Evolutionary conservation across 2,888 invertebrate genomes (phyloP), one percentile per base, ranked within the genome.

Genomic region (Crematogaster levior): DNA sequence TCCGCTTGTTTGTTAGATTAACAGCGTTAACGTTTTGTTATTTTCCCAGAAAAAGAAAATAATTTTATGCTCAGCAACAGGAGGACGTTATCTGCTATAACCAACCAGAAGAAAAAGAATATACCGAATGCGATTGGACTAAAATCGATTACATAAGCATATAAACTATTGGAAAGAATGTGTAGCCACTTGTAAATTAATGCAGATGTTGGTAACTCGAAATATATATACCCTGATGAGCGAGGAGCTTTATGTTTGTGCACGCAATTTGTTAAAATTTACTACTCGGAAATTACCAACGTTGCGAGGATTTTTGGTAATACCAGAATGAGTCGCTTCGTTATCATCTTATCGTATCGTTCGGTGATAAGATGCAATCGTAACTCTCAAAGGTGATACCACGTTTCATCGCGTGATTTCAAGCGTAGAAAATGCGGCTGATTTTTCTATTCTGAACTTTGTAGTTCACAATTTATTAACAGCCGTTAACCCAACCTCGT

Each of bases 281-380:
- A 79, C 77, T 70, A 58, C 77, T 79, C 12, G 24, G 34, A 43
- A 70, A 70, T 79, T 79, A 79, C 30, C 61, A 63, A 66, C 30
- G 60, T 81, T 84, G 58, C 65, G 63, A 66, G 84, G 85, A 88
- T 90, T 89, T 92, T 91, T 84, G 90, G 90, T 88, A 89, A 88
- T 91, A 90, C 88, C 88, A 82, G 86, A 60, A 70, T 84, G 81
- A 90, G 88, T 85, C 84, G 81, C 74, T 74, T 83, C 85, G 88
- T 90, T 91, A 92, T 92, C 92, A 87, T 82, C 85, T 92, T 92
- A 92, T 92, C 92, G 84, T 85, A 90, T 89, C 86, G 86, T 82
- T 70, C 66, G 82, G 85, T 86, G 91, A 91, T 91, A 92, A 91
- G 87, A 82, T 84, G 88, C 87, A 90, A 91, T 91, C 90, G 85